phyloP scores from a whole-genome alignment of 2,888 invertebrate genomes.

The Stenodera caucasica region DNA sequence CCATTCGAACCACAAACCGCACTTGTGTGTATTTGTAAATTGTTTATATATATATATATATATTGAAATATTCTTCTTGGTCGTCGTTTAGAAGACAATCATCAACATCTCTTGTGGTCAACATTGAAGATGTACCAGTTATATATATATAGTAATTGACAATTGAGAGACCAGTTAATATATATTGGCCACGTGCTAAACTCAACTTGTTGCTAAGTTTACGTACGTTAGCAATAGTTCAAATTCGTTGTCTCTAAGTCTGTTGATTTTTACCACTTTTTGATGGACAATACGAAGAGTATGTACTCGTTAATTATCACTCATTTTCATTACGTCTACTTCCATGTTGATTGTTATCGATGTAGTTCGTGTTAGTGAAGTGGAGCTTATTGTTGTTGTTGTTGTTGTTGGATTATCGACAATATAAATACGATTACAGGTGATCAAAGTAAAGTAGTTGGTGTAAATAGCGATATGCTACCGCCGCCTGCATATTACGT shows the following conservation, averaged over 20 bases:
- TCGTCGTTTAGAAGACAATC: slow-evolving; percentile 2
- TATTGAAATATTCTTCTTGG: neutral
- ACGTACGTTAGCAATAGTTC: neutral
- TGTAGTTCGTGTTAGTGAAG: slow-evolving; percentile 16
- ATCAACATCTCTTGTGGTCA: slow-evolving; percentile 8
- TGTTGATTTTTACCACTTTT: neutral
- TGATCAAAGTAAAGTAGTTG: slow-evolving; percentile 44
- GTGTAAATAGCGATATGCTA: slow-evolving; percentile 47
- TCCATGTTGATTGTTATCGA: neutral
- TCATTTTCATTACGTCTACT: slow-evolving; percentile 15
- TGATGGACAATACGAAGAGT: slow-evolving; percentile 10
- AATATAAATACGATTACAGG: slow-evolving; percentile 43
- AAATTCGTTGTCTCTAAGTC: slow-evolving; percentile 25
- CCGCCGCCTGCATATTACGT: slow-evolving; percentile 49
- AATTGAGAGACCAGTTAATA: slow-evolving; percentile 34
- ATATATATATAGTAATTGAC: slow-evolving; percentile 39
- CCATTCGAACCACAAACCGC: slow-evolving; percentile 20
- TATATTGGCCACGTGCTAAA: slow-evolving; percentile 40
- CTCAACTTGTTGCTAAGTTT: slow-evolving; percentile 48
- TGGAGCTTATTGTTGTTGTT: slow-evolving; percentile 19
- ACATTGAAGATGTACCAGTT: slow-evolving; percentile 16
- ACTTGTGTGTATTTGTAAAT: slow-evolving; percentile 1
- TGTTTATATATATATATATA: neutral
- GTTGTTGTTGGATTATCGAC: slow-evolving; percentile 37
- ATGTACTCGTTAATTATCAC: slow-evolving; percentile 20